Percentiles rank a stretch among this genome's conserved stretches.
Conservation (phyloP, 2,113 vertebrate genomes). For the Halcyon senegalensis region DNA sequence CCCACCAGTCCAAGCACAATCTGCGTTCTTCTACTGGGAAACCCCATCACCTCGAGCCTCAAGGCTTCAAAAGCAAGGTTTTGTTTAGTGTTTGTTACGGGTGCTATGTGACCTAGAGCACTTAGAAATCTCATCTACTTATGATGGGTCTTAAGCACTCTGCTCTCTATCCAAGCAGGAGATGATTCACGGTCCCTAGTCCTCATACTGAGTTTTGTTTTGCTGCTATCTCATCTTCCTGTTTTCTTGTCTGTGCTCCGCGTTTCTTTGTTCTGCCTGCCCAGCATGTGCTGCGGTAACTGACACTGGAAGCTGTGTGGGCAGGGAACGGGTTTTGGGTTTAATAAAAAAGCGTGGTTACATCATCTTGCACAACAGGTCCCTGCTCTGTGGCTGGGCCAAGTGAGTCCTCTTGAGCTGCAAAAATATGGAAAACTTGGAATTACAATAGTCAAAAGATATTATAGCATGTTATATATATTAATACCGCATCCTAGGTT, state of each 20-base stretch:
- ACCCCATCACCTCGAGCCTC: neutral
- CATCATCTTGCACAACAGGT: slow-evolving; percentile 18
- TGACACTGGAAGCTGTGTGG: neutral
- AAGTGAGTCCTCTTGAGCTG: neutral
- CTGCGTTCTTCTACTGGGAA: neutral
- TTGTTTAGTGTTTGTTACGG: fast-evolving
- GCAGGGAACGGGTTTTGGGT: slow-evolving; percentile 9
- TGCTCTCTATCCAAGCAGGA: neutral
- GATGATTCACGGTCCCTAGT: neutral
- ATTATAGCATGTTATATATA: neutral
- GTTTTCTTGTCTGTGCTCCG: neutral
- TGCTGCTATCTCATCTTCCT: neutral
- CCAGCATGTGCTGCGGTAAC: neutral
- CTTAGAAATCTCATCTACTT: neutral
- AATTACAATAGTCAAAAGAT: neutral
- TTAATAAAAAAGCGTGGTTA: slow-evolving; percentile 12
- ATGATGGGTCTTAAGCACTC: fast-evolving
- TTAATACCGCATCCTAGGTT: neutral
- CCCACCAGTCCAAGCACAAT: neutral
- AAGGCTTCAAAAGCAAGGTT: neutral
- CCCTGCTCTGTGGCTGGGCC: neutral
- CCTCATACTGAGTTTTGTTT: neutral
- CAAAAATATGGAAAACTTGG: neutral
- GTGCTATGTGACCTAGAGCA: neutral
- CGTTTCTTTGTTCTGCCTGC: neutral